Evolutionary conservation across 1,140 invertebrate species (phyloP), one percentile per base, ranked within the genome.

Genomic region (Neodiprion pinetum): DNA sequence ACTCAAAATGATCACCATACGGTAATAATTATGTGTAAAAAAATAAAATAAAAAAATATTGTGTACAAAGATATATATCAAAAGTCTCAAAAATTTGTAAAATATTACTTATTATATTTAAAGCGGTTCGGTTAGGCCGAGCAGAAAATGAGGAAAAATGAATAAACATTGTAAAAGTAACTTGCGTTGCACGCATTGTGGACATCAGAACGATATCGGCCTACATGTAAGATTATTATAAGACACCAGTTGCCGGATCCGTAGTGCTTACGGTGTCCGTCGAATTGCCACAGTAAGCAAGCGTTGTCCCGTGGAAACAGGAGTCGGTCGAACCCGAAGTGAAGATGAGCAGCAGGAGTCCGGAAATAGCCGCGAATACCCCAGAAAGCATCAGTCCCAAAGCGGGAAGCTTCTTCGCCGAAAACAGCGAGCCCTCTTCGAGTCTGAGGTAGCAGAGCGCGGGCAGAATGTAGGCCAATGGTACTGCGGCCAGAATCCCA

Each of bases 401-500:
- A 1, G 94, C 94, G 1, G 94, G 93, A 9, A 95, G 83, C 85
- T 96, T 96, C 77, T 90, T 89, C 4, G 89, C 82, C n/a, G 92
- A 93, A 23, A 95, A 85, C 0, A 95, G 76, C 61, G 91, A 88
- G 28, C 94, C 94, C 74, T 93, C 92, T 78, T 95, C 93, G 76
- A 97, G 90, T 82, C 92, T 93, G 74, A 97, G 90, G 80, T 96
- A 96, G 81, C 94, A 94, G 9, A 95, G 82, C 0, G 95, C 94
- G 10, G 96, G 96, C 61, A 97, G 88, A 74, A 97, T 92, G 85
- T 95, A 97, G 17, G 96, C 96, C 75, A 97, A 84, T 9, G 96
- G 96, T 73, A 96, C 94, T 9, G 96, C 96, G 8, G 94, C 94
- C 47, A 96, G 78, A 10, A 97, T 93, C 73, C 96, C 96, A 88